Base-by-base conservation (phyloP, 1,140 invertebrate species). In the Ephestia elutella region DNA sequence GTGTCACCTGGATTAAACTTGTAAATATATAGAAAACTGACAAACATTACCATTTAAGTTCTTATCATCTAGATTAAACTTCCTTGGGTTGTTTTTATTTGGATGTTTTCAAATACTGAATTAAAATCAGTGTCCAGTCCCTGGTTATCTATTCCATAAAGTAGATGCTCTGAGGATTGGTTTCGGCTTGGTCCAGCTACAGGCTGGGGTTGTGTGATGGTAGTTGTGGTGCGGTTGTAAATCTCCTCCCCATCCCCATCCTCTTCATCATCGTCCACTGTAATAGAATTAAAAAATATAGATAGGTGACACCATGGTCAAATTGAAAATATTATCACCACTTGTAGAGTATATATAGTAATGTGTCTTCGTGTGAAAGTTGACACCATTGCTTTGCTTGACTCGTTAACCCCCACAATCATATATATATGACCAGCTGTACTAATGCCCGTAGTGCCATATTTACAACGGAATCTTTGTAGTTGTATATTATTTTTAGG, bases 51-150 rank as follows among this genome's bases (percentile, higher is more conserved):
- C 7, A 32, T 32, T 32, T 8, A 32, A 54, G 48, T 54, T 18
- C 7, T 32, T 35, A 57, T 50, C 11, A n/a, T 38, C 11, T 80
- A 86, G 56, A 87, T 85, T 53, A 87, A 67, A 73, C 85, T 87
- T 21, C 75, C 56, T 57, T 80, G 74, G 67, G 86, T 78, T 55
- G 82, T 73, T 71, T 90, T 89, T 57, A 90, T 90, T 74, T 89
- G 85, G 56, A 90, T 90, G 64, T 90, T 88, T 73, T 90, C 86
- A 75, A 90, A 90, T 3, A 86, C 87, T 8, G 87, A 87, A 71
- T 89, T 89, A 64, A 90, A 90, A 63, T 90, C 87, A n/a, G 86
- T 88, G 57, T 90, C 89, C 59, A 90, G 73, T 10, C 87, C 89
- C 59, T 86, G 81, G 62, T 90, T 90, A 58, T 89, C 89, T 58